Conservation (phyloP, 1,140 invertebrate species). For the Gonatopus flavifemur region DNA sequence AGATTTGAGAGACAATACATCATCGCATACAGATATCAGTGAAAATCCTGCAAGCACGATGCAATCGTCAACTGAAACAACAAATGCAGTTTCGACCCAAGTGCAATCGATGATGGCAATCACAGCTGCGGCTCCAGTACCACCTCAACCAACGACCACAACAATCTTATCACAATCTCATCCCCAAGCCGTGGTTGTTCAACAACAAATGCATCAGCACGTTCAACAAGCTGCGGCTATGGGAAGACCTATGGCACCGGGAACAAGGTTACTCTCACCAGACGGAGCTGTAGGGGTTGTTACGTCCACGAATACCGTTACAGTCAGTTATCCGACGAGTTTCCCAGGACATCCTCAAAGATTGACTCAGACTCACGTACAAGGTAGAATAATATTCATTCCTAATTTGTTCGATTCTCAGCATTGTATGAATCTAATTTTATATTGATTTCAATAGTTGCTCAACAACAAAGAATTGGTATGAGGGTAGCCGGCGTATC, state of each 20-base stretch:
- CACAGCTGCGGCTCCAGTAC: constrained; percentile 28
- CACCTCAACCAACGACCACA: constrained; percentile 25
- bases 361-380: constrained; percentile 46
- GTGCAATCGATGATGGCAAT: constrained; percentile 29
- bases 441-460: constrained; percentile 20
- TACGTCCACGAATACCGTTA: constrained; percentile 65
- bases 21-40: constrained; percentile 26
- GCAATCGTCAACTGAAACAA: constrained; percentile 32
- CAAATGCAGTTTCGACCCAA: constrained; percentile 31
- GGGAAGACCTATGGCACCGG: constrained; percentile 64
- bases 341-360: constrained; percentile 55
- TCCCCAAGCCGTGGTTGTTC: constrained; percentile 45
- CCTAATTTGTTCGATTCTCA: constrained; percentile 1
- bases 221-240: constrained; percentile 65
- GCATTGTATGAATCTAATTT: not conserved
- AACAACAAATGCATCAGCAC: constrained; percentile 63
- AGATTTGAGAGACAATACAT: constrained; percentile 24
- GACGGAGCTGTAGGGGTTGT: constrained; percentile 69
- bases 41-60: constrained; percentile 27
- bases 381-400: constrained; percentile 33
- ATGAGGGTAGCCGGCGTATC: constrained; percentile 47
- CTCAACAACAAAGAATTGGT: constrained; percentile 47
- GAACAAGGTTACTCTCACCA: constrained; percentile 62
- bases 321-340: constrained; percentile 62
- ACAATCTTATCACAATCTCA: constrained; percentile 37